These are phyloP conservation scores for Cephus pygmeus DNA, from an alignment of 2,888 invertebrate species.

Conservation along the genomic window DNA sequence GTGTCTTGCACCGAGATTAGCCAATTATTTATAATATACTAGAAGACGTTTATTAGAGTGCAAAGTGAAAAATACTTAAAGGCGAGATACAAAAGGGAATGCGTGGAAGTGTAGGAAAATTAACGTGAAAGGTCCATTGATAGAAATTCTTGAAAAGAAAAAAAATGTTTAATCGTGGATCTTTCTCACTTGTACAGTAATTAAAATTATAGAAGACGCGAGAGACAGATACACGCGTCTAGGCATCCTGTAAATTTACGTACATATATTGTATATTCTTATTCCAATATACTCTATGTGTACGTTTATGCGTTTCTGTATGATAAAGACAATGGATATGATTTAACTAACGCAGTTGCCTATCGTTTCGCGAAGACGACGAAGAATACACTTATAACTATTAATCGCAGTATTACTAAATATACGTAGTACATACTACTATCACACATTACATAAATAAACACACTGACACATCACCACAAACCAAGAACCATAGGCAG, in stretches of 20 bases:
- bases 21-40: constrained; percentile 12
- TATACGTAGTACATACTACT: constrained; percentile 51
- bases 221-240: background rate
- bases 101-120: background rate
- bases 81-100: constrained; percentile 21
- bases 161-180: background rate
- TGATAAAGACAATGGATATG: background rate
- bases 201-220: background rate
- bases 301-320: background rate
- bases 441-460: constrained; percentile 30
- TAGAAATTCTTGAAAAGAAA: background rate
- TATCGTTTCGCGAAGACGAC: constrained; percentile 38
- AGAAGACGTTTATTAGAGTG: constrained; percentile 3
- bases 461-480: constrained; percentile 15
- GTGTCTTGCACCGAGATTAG: background rate
- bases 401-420: constrained; percentile 64
- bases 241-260: background rate
- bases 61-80: constrained; percentile 2
- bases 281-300: background rate
- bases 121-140: background rate
- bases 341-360: constrained; percentile 27
- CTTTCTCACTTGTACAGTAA: background rate
- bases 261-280: background rate
- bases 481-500: constrained; percentile 11
- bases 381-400: constrained; percentile 53